Evolutionary conservation across 2,113 vertebrate species (phyloP).

Genomic region (Pungitius pungitius): DNA sequence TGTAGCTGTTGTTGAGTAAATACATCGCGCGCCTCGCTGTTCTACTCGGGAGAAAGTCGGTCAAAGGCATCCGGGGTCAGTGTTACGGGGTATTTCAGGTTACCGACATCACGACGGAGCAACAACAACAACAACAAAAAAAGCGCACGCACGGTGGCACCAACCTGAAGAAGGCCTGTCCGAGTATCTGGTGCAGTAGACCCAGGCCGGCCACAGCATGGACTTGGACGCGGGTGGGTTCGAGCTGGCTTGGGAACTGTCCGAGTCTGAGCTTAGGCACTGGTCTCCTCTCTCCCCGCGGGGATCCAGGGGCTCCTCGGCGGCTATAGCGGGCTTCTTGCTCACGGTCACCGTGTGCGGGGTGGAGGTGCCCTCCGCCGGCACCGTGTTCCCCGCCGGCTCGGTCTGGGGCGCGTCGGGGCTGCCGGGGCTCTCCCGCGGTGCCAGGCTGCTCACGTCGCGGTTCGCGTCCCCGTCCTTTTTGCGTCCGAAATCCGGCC

Average conservation of each 20-base stretch:
- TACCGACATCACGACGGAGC: conserved; percentile 40
- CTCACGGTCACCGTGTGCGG: conserved; percentile 78
- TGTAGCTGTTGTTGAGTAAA: not conserved
- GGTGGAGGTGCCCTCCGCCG: conserved; percentile 87
- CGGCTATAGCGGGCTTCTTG: conserved; percentile 83
- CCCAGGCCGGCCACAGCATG: conserved; percentile 99
- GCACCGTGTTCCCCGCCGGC: conserved; percentile 78
- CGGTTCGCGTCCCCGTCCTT: conserved; percentile 81
- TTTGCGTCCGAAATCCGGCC: conserved; percentile 91
- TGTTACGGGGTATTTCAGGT: conserved; percentile 75
- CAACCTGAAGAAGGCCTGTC: conserved; percentile 98
- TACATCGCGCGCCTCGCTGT: conserved; percentile 29
- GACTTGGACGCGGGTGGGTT: conserved; percentile 80
- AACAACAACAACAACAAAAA: not conserved
- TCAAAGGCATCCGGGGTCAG: conserved; percentile 77
- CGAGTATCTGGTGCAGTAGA: conserved; percentile 98
- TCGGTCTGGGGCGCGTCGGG: conserved; percentile 79
- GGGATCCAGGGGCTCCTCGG: conserved; percentile 86
- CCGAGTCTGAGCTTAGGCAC: conserved; percentile 96
- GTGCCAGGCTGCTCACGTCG: conserved; percentile 64
- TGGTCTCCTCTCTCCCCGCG: conserved; percentile 86
- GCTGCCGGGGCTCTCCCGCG: conserved; percentile 78
- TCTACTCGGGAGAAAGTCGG: conserved; percentile 65
- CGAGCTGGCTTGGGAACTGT: conserved; percentile 93
- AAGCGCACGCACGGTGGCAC: conserved; percentile 46